phyloP scores from a whole-genome alignment of 2,888 invertebrate species.

The Drosophila cognata region DNA sequence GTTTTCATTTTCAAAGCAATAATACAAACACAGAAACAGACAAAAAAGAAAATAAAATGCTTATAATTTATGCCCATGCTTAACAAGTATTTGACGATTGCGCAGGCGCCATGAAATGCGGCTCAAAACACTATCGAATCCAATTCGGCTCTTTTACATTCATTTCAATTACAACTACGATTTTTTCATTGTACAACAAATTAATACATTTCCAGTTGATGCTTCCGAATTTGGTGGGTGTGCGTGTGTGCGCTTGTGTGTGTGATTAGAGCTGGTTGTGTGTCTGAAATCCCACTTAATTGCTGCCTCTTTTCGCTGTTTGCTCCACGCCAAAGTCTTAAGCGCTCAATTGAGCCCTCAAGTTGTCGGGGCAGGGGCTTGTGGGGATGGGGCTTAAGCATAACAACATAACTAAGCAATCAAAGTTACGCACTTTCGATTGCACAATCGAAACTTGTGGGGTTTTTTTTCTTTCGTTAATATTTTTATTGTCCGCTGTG shows the following conservation, averaged over 20 bases:
- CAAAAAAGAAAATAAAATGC: constrained; percentile 18
- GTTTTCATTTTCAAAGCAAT: constrained; percentile 60
- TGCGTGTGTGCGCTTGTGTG: constrained; percentile 33
- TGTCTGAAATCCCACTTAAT: constrained; percentile 38
- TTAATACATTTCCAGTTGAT: constrained; percentile 34
- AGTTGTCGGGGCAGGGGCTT: neutral
- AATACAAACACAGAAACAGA: constrained; percentile 14
- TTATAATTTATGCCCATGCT: constrained; percentile 34
- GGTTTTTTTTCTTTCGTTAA: constrained; percentile 22
- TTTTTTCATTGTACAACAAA: constrained; percentile 21
- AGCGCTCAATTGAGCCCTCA: constrained; percentile 58
- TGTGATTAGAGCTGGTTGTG: constrained; percentile 53
- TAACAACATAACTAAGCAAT: constrained; percentile 35
- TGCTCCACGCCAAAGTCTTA: constrained; percentile 47
- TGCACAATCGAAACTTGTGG: constrained; percentile 54
- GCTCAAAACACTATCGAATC: constrained; percentile 29
- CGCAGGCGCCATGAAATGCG: constrained; percentile 21
- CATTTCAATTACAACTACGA: constrained; percentile 63
- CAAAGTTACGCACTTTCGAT: constrained; percentile 70
- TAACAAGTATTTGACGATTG: constrained; percentile 33
- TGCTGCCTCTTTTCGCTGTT: constrained; percentile 25
- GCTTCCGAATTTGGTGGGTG: constrained; percentile 41
- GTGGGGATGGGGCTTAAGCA: neutral
- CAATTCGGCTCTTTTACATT: constrained; percentile 28
- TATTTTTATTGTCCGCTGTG: constrained; percentile 49